A percentile compares a stretch with the other conserved stretches of the same genome.
These are phyloP conservation scores for Gadopsis bispinosus DNA, from an alignment of 2,797 vertebrate species.

Conservation along the genomic window DNA sequence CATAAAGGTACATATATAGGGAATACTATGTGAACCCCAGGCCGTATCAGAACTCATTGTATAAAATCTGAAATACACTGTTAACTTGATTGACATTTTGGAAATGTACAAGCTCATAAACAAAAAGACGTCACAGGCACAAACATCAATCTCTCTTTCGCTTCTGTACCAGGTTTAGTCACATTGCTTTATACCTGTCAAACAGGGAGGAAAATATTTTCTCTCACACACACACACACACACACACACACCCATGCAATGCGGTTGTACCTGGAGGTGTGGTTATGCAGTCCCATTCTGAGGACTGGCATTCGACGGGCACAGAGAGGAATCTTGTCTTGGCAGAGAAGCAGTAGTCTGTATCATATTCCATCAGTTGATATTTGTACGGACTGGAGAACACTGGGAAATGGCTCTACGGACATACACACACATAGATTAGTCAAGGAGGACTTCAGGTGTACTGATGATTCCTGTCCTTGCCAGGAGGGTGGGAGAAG, in stretches of 20 bases:
- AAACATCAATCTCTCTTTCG: background rate
- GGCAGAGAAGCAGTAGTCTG: constrained; percentile 80
- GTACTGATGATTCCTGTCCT: background rate
- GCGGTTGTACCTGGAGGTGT: constrained; percentile 66
- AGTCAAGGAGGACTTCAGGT: background rate
- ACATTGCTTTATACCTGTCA: constrained; percentile 51
- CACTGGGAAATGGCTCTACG: constrained; percentile 60
- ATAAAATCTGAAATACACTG: background rate
- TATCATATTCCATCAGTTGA: constrained; percentile 55
- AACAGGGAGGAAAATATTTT: constrained; percentile 3
- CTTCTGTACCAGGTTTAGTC: constrained; percentile 4
- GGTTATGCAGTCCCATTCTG: constrained; percentile 69
- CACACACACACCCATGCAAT: background rate
- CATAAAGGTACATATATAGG: background rate
- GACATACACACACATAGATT: constrained; percentile 14
- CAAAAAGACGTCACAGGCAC: background rate
- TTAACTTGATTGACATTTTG: background rate
- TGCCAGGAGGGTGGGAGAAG: background rate
- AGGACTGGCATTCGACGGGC: constrained; percentile 46
- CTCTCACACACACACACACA: background rate
- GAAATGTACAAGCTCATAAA: background rate
- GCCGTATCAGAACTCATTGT: background rate
- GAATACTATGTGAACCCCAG: background rate
- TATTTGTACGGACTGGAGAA: constrained; percentile 38
- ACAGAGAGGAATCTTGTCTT: constrained; percentile 44